Percentiles rank a stretch among this genome's conserved stretches.
These are phyloP conservation scores for Podarcis siculus DNA, from an alignment of 2,797 vertebrate species.

Conservation along the genomic window DNA sequence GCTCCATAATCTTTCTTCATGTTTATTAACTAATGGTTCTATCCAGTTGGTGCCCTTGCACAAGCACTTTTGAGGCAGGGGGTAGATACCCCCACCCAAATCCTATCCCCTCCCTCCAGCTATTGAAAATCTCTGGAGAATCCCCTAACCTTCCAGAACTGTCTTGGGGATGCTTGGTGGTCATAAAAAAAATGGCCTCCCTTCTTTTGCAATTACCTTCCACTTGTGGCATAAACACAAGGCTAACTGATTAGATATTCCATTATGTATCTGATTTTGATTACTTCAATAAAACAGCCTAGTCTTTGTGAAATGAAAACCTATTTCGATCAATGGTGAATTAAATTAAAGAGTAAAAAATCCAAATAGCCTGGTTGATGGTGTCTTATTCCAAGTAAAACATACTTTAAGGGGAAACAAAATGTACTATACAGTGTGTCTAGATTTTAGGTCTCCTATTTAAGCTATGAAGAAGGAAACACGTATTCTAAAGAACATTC, in stretches of 20 bases:
- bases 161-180: too few species aligned
- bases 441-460: background rate
- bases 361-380: background rate
- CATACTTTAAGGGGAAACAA: background rate
- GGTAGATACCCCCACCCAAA: too few species aligned
- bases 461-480: background rate
- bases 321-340: background rate
- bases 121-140: too few species aligned
- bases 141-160: too few species aligned
- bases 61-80: too few species aligned
- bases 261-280: background rate
- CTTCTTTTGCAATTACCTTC: too few species aligned
- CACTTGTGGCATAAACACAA: background rate
- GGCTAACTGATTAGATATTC: background rate
- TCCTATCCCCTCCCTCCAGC: too few species aligned
- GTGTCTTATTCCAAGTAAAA: background rate
- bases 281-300: slow-evolving; percentile 8
- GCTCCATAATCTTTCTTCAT: background rate
- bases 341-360: background rate
- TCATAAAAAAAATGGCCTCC: too few species aligned
- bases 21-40: background rate
- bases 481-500: background rate
- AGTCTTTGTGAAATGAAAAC: background rate
- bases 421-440: background rate
- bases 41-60: too few species aligned